These are phyloP conservation scores for Drosophila mauritiana DNA, from an alignment of 1,140 invertebrate species.

Conservation along the genomic window DNA sequence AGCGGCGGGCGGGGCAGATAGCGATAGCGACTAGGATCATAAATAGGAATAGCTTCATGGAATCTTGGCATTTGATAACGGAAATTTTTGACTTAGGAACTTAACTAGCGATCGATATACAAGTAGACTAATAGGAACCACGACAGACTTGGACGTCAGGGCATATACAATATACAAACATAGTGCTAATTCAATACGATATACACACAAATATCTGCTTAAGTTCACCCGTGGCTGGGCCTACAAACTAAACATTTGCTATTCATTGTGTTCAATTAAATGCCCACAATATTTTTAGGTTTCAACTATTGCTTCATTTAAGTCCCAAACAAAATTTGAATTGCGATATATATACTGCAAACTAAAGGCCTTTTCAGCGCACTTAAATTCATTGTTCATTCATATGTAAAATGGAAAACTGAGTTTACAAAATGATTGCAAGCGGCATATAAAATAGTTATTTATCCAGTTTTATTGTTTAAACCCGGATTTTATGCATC, in stretches of 20 bases:
- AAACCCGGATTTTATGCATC: background rate
- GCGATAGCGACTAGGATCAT: conserved; percentile 67
- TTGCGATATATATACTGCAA: conserved; percentile 16
- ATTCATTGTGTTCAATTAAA: conserved; percentile 27
- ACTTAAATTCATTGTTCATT: conserved; percentile 28
- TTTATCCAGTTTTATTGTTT: background rate
- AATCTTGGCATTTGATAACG: conserved; percentile 56
- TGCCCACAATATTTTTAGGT: conserved; percentile 11
- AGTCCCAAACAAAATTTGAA: conserved; percentile 2
- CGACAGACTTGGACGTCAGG: conserved; percentile 80
- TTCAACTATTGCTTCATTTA: conserved; percentile 17
- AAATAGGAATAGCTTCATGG: conserved; percentile 8
- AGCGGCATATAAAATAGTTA: conserved; percentile 1
- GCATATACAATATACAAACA: conserved; percentile 73
- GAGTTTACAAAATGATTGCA: conserved; percentile 19
- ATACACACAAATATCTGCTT: conserved; percentile 38
- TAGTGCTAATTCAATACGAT: conserved; percentile 50
- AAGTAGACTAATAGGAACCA: conserved; percentile 66
- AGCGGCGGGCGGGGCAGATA: conserved; percentile 57
- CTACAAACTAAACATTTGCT: conserved; percentile 8
- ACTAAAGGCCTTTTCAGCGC: conserved; percentile 1
- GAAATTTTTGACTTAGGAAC: conserved; percentile 39
- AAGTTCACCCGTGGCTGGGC: conserved; percentile 30
- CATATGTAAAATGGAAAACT: conserved; percentile 20
- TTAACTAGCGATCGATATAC: conserved; percentile 41